phyloP scores from a whole-genome alignment of 2,888 invertebrate species.

The Hymenopus coronatus region DNA sequence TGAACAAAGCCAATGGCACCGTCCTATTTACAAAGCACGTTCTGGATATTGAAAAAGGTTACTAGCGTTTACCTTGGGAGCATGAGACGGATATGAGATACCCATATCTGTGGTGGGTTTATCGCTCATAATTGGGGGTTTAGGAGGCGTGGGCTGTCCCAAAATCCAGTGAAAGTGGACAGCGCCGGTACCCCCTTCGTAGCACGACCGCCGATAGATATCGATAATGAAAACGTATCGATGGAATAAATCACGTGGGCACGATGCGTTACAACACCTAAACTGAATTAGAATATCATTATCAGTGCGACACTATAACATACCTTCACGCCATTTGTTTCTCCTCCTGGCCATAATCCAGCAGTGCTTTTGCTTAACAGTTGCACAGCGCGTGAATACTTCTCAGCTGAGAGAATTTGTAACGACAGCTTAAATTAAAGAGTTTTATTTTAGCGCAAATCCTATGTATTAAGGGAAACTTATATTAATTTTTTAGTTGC shows the following conservation, averaged over 20 bases:
- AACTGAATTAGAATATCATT: not conserved
- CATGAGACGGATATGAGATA: not conserved
- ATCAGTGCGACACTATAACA: not conserved
- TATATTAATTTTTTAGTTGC: too few relatives aligned
- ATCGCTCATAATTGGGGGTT: not conserved
- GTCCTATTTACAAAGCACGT: not conserved
- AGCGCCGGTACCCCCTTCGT: not conserved
- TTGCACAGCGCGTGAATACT: not conserved
- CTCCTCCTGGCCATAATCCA: not conserved
- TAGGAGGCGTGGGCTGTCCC: not conserved
- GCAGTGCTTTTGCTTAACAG: not conserved
- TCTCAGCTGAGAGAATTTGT: too few relatives aligned
- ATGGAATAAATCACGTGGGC: not conserved
- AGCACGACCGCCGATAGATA: not conserved
- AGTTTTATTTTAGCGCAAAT: too few relatives aligned
- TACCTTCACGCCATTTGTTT: not conserved
- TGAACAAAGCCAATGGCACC: not conserved
- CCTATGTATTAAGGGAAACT: too few relatives aligned
- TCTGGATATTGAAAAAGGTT: not conserved
- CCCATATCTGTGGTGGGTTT: not conserved
- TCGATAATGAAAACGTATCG: constrained; percentile 8
- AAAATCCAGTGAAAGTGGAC: not conserved
- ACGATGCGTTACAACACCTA: not conserved
- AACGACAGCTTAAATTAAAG: too few relatives aligned
- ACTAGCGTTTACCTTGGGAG: not conserved